Evolutionary conservation across 2,797 vertebrate genomes (phyloP), one percentile per base, ranked within the genome.

Genomic region (Tragelaphus oryx): DNA sequence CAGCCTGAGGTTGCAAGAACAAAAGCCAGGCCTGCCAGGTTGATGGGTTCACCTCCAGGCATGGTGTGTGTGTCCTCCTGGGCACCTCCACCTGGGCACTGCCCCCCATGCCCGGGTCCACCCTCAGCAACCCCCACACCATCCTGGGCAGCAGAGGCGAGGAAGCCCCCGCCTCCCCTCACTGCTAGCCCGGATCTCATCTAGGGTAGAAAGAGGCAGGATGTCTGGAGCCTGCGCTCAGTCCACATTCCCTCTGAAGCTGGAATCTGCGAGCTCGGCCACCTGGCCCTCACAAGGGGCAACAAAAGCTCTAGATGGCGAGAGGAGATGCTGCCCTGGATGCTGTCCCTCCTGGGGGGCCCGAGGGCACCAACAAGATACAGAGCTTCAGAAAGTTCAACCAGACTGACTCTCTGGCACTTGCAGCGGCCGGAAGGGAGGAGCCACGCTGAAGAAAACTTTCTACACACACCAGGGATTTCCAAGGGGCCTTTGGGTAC

Each of bases 171-270:
- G 0, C 14, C 18, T 24, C 50, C 33, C 68, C 8, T 50, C n/a
- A 2, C 13, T 4, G 6, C n/a, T 18, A 7, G 4, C 37, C 7
- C 0, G 8, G 14, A 5, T 18, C 44, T 8, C 52, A 3, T 26
- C 37, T 0, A 16, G 22, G 44, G 13, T 6, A n/a, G 13, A 8
- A 30, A 8, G 55, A 65, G 57, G 68, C 55, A 30, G 14, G 46
- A 3, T 2, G 8, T 16, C 11, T 4, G 7, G 59, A 59, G 20
- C n/a, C 20, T 2, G 3, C 1, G 2, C 33, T 26, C 20, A 24
- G 68, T 12, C 22, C 68, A 74, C 22, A 41, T 22, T 44, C 22
- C 24, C 37, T 74, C 68, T 74, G 68, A 74, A 74, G 1, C 18
- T 4, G 0, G 54, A 13, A 9, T 33, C n/a, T 28, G 2, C 1